These are phyloP conservation scores for Cremastinae sp. DNA, from an alignment of 2,888 invertebrate species.

Conservation along the genomic window DNA sequence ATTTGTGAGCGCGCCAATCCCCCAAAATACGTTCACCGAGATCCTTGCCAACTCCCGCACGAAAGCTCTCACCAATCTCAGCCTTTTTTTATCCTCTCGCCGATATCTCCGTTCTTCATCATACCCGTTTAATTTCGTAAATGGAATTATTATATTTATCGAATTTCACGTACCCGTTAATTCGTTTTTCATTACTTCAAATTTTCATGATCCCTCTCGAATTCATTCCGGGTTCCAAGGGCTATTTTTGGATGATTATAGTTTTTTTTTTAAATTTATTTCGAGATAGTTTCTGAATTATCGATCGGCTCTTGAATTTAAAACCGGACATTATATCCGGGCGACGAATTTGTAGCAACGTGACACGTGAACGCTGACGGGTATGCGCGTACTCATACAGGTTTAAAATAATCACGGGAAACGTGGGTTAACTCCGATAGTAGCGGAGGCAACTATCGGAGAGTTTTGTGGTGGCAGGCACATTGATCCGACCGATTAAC, in stretches of 20 bases:
- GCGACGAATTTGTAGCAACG: not conserved
- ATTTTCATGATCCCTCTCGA: too few relatives aligned
- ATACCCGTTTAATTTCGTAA: not conserved
- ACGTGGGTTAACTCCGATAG: slow-evolving; percentile 31
- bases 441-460: slow-evolving; percentile 57
- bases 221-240: too few relatives aligned
- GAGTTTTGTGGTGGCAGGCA: slow-evolving; percentile 65
- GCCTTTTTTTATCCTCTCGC: slow-evolving; percentile 14
- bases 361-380: not conserved
- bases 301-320: not conserved
- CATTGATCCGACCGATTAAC: slow-evolving; percentile 74
- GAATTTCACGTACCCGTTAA: too few relatives aligned
- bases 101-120: not conserved
- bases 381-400: slow-evolving; percentile 1
- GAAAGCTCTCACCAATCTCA: not conserved
- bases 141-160: not conserved
- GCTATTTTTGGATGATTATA: too few relatives aligned
- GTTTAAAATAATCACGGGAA: slow-evolving; percentile 34
- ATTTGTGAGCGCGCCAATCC: slow-evolving; percentile 59
- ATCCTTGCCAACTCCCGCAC: slow-evolving; percentile 16
- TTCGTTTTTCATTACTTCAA: too few relatives aligned
- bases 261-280: too few relatives aligned
- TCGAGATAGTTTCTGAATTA: too few relatives aligned
- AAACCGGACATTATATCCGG: not conserved
- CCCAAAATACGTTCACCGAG: slow-evolving; percentile 45